Base-by-base conservation (phyloP, 2,888 invertebrate species). In the Seira ritae region DNA sequence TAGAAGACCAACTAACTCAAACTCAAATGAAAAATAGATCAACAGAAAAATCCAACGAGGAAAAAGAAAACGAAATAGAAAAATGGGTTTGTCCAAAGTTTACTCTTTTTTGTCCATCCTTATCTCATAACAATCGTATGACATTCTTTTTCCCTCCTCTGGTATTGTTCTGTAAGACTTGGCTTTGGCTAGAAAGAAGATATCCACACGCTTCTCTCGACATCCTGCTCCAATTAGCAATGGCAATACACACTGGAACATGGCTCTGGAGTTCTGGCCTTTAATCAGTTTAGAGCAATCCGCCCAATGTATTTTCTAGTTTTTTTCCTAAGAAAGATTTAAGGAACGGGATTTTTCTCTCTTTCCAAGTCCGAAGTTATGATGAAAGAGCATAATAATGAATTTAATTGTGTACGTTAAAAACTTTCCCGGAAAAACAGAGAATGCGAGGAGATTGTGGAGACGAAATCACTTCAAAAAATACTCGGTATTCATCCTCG, bases 191-290 rank as follows among this genome's bases (percentile, higher is more conserved):
- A n/a, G n/a, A n/a, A n/a, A n/a, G 6, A 50, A 50, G 50, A 8
- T 50, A 50, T 50, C 50, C 50, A n/a, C 15, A 2, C 31, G 8
- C 1, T 50, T 50, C 12, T 50, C 15, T 15, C 50, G 12, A 15
- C 50, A 50, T 50, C 50, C 50, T 50, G 50, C 50, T 50, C 50
- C 50, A 50, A 50, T 50, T 50, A 50, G 50, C 2, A n/a, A 15
- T 50, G 12, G 50, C 2, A n/a, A 15, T 50, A n/a, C 50, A 50
- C 50, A 50, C 50, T 50, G 50, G 12, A 1, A 8, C 50, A 50
- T 15, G 1, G 2, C 17, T 50, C 31, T 31, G 31, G 50, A 50
- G n/a, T n/a, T n/a, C n/a, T n/a, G n/a, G n/a, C 31, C 31, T 50
- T 50, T 50, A 50, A 50, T 50, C 50, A 50, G 17, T 50, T 50